Base-by-base conservation (phyloP, 2,797 vertebrate genomes). In the Molossus molossus region DNA sequence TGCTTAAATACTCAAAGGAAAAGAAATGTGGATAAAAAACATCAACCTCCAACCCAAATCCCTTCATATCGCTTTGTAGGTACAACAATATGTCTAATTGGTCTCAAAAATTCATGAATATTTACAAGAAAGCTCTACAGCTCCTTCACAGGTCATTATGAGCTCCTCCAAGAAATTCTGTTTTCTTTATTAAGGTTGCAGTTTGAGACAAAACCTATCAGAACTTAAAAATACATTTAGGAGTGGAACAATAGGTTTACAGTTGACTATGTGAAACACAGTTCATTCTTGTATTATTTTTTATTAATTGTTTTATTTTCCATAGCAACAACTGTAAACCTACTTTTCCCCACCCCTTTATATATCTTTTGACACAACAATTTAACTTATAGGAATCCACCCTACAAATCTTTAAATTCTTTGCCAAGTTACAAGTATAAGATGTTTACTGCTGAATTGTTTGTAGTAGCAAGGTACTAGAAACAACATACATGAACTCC, bases 1-100 rank as follows among this genome's bases (percentile, higher is more conserved):
- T 92, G 21, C 57, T 58, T 92, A 87, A 95, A 75, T 67, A 84
- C 7, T 64, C 65, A 87, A 94, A 86, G 27, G 14, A n/a, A 88
- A 90, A 92, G 55, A 92, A 90, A 92, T 29, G 12, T 82, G 20
- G 18, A 89, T 87, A 70, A 40, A 53, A 57, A 73, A 40, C 25
- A 57, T 13, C 29, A 76, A 60, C 40, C 65, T 48, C 58, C 23
- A 94, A 75, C 37, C n/a, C 77, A 70, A 87, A 91, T 81, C 58
- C 50, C 20, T 88, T 95, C 62, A 87, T 15, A 62, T 37, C 40
- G n/a, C 33, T 33, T 73, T 79, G 17, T 50, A 93, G 25, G 80
- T 94, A 84, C 18, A 88, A 65, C 6, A 73, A 18, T 48, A 83
- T n/a, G 2, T 73, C 21, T 75, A 82, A 64, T 27, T 81, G 25